Evolutionary conservation across 2,113 vertebrate species (phyloP), one percentile per base, ranked within the genome.

Genomic region (Mesoclemmys tuberculata): DNA sequence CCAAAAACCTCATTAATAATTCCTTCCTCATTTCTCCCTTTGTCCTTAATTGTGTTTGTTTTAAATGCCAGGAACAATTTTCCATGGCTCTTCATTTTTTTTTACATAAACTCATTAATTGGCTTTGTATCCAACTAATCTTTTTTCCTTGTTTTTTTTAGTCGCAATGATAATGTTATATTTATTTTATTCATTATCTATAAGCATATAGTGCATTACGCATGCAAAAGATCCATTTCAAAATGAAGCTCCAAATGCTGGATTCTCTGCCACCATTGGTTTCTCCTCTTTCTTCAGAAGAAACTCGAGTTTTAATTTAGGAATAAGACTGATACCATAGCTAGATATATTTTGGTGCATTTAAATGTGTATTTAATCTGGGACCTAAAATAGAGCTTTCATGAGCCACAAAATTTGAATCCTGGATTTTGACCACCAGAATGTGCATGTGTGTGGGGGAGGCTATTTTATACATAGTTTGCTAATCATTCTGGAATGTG

Each of bases 41-140:
- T 10, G 1, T 91, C 52, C 56, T 92, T 94, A 94, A 89, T 92
- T 95, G 41, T 93, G 14, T 96, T 95, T 94, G 51, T 83, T 96
- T 96, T 90, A 94, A 87, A 93, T 85, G 74, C 81, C 79, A 68
- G 31, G 92, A 91, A 89, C 21, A 51, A 6, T 90, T 96, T 96
- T 90, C 52, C 79, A 77, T 61, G 80, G 90, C 41, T 93, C 68
- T 92, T 82, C 35, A 6, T 88, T 94, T 2, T 7, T 90, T 97
- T 87, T 92, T 93, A 35, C 27, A 44, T 84, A 79, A 96, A 14
- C 80, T 93, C 10, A 87, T 94, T 93, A 93, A 80, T 80, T 80
- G 18, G 18, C 24, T 82, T 90, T 86, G 52, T 90, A 31, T 82
- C 78, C 21, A 87, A 3, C 13, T 78, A 85, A 19, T 87, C 27